These are phyloP conservation scores for Cydia splendana DNA, from an alignment of 1,140 invertebrate species.

Conservation along the genomic window DNA sequence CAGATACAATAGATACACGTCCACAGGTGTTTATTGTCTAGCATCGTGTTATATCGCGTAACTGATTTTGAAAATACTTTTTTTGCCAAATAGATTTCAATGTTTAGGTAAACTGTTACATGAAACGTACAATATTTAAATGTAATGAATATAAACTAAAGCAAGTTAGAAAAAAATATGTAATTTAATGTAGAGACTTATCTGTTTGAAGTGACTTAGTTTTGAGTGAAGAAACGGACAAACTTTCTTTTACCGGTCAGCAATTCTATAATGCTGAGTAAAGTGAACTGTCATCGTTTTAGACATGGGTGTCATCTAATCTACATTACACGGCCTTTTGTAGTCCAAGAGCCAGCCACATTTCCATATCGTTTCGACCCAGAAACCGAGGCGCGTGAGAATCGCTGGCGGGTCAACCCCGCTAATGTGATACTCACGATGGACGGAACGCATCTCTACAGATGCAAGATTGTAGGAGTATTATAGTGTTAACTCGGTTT, in stretches of 20 bases:
- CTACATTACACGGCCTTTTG: neutral
- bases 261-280: neutral
- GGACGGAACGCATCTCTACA: constrained; percentile 28
- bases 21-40: too few relatives aligned
- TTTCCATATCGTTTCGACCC: constrained; percentile 31
- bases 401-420: constrained; percentile 38
- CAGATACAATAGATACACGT: too few relatives aligned
- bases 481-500: neutral
- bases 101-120: too few relatives aligned
- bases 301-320: constrained; percentile 25
- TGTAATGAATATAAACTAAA: too few relatives aligned
- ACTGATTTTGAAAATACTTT: too few relatives aligned
- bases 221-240: neutral
- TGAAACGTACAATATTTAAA: too few relatives aligned
- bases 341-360: constrained; percentile 18
- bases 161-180: too few relatives aligned
- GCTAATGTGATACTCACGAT: constrained; percentile 46
- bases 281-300: constrained; percentile 20
- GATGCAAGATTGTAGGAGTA: neutral
- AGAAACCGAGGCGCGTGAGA: constrained; percentile 42
- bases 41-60: too few relatives aligned
- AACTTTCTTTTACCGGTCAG: neutral
- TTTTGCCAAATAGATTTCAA: too few relatives aligned
- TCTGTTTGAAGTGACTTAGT: too few relatives aligned
- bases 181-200: too few relatives aligned